Percentiles rank a stretch among this genome's conserved stretches.
These are phyloP conservation scores for Scolopax bukidnonensis DNA, from an alignment of 2,797 vertebrate genomes.

Conservation along the genomic window DNA sequence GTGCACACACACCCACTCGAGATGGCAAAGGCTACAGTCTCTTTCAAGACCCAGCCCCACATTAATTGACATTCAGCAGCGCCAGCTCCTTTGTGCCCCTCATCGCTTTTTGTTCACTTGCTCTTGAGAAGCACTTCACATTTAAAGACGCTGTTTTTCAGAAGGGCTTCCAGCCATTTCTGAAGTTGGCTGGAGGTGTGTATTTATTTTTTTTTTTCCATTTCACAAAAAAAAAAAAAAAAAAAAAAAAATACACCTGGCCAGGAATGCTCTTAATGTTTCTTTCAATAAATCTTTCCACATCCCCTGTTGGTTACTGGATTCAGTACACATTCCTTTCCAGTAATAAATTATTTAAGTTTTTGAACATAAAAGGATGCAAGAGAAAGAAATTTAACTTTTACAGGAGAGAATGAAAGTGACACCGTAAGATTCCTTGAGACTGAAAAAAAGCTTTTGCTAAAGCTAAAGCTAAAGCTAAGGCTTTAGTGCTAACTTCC, in stretches of 20 bases:
- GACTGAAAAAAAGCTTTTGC: slow-evolving; percentile 17
- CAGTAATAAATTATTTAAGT: slow-evolving; percentile 56
- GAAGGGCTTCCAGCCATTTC: slow-evolving; percentile 48
- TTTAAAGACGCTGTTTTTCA: not conserved
- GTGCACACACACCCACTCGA: not conserved
- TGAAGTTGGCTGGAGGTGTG: slow-evolving; percentile 34
- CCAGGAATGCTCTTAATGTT: slow-evolving; percentile 56
- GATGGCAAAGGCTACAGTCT: rapidly evolving
- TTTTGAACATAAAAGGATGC: slow-evolving; percentile 62
- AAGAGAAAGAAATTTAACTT: slow-evolving; percentile 59
- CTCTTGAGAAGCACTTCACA: not conserved
- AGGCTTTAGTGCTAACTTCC: not conserved
- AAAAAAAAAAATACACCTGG: slow-evolving; percentile 51
- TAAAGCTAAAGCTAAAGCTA: slow-evolving; percentile 23
- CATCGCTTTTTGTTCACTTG: not conserved
- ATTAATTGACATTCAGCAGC: not conserved
- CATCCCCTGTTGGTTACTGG: slow-evolving; percentile 62
- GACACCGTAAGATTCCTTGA: slow-evolving; percentile 9
- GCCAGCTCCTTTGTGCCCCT: not conserved
- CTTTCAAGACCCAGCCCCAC: not conserved
- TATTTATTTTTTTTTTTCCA: not conserved
- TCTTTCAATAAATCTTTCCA: slow-evolving; percentile 64
- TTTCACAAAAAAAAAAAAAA: not conserved
- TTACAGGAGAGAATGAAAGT: slow-evolving; percentile 32
- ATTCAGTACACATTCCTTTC: slow-evolving; percentile 50